Conservation (phyloP, 2,888 invertebrate genomes). For the Synanthedon vespiformis region DNA sequence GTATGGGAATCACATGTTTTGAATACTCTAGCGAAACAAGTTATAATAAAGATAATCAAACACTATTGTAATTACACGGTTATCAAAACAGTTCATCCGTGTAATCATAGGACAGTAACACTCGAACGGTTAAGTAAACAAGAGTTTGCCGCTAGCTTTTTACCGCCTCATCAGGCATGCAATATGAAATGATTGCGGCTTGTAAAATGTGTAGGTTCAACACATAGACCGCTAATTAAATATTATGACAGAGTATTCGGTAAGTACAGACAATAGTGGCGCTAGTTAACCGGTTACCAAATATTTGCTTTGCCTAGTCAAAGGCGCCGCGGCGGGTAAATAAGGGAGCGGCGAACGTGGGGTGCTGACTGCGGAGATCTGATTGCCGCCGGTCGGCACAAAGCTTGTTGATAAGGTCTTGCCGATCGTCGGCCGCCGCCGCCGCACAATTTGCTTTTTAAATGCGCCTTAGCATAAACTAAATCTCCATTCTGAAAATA, state of each 20-base stretch:
- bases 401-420: slow-evolving; percentile 48
- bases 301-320: slow-evolving; percentile 57
- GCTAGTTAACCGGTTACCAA: slow-evolving; percentile 61
- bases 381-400: slow-evolving; percentile 42
- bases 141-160: slow-evolving; percentile 44
- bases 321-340: slow-evolving; percentile 58
- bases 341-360: slow-evolving; percentile 34
- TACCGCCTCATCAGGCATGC: slow-evolving; percentile 33
- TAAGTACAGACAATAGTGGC: slow-evolving; percentile 53
- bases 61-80: slow-evolving; percentile 34
- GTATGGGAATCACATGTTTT: slow-evolving; percentile 20
- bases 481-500: neutral
- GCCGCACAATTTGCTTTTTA: slow-evolving; percentile 7
- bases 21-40: slow-evolving; percentile 13
- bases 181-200: slow-evolving; percentile 24
- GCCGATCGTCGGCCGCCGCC: slow-evolving; percentile 22
- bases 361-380: slow-evolving; percentile 28
- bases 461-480: slow-evolving; percentile 2
- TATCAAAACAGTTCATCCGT: slow-evolving; percentile 30
- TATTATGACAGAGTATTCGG: slow-evolving; percentile 59
- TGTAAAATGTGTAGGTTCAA: slow-evolving; percentile 51
- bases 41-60: slow-evolving; percentile 16
- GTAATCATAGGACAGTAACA: slow-evolving; percentile 39
- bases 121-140: slow-evolving; percentile 47
- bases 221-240: slow-evolving; percentile 63